Conservation (phyloP, 2,888 invertebrate species). For the Noctua janthina region DNA sequence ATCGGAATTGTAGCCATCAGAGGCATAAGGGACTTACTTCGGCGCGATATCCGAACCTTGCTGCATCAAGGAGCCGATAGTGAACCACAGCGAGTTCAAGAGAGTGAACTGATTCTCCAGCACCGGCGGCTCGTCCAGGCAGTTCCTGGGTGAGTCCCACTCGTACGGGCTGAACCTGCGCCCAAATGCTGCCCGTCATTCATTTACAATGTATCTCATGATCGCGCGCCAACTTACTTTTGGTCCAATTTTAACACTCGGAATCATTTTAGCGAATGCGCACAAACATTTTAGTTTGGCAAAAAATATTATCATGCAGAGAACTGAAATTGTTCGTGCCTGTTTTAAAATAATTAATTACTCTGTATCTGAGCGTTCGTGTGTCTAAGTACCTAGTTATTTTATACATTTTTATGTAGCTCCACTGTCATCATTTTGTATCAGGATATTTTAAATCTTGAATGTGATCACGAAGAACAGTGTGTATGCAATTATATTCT, state of each 20-base stretch:
- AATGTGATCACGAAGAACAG: neutral
- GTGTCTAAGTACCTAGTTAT: neutral
- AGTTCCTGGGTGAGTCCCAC: constrained; percentile 97
- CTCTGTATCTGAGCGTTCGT: neutral
- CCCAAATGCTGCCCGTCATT: constrained; percentile 85
- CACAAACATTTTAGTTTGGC: constrained; percentile 7
- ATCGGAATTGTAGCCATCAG: constrained; percentile 80
- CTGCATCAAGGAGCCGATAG: constrained; percentile 97
- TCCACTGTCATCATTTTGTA: neutral
- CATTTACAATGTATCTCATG: constrained; percentile 64
- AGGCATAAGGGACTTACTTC: constrained; percentile 92
- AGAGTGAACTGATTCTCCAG: constrained; percentile 97
- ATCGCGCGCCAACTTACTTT: constrained; percentile 57
- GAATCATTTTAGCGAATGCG: constrained; percentile 19
- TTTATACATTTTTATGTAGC: neutral
- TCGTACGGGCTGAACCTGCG: constrained; percentile 97
- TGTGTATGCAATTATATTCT: constrained; percentile 62
- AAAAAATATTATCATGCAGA: neutral
- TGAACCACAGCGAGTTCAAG: constrained; percentile 98
- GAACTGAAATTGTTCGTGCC: constrained; percentile 9
- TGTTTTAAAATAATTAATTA: neutral
- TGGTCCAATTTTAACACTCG: constrained; percentile 51
- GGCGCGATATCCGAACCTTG: constrained; percentile 98
- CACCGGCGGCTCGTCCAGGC: constrained; percentile 95
- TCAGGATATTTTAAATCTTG: neutral